These are phyloP conservation scores for Drosophila merina DNA, from an alignment of 2,888 invertebrate species.

Conservation along the genomic window DNA sequence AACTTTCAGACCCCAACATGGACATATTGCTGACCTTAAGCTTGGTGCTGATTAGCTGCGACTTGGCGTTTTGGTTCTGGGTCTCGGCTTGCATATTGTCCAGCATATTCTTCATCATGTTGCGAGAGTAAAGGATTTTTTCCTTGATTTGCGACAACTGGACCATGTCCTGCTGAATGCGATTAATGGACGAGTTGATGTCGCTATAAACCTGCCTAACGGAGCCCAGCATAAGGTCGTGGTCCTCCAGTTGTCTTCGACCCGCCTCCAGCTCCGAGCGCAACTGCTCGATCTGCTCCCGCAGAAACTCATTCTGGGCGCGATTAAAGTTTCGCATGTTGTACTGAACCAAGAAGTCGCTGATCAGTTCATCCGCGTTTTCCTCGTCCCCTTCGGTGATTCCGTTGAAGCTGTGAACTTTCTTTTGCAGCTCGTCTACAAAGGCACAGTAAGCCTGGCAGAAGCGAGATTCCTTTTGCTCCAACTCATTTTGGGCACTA, in stretches of 20 bases:
- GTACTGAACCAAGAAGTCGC: constrained; percentile 81
- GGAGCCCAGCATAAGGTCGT: constrained; percentile 78
- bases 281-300: constrained; percentile 75
- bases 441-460: constrained; percentile 69
- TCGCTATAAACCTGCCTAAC: constrained; percentile 80
- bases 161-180: constrained; percentile 80
- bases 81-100: constrained; percentile 70
- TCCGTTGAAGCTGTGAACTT: constrained; percentile 74
- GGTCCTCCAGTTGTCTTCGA: constrained; percentile 74
- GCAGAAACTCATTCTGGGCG: constrained; percentile 76
- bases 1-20: constrained; percentile 64
- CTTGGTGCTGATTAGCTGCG: constrained; percentile 72
- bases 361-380: constrained; percentile 75
- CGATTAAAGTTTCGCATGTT: constrained; percentile 75
- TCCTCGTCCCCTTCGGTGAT: constrained; percentile 60
- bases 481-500: constrained; percentile 67
- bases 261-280: constrained; percentile 70
- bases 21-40: constrained; percentile 70
- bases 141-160: constrained; percentile 82
- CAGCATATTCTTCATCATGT: constrained; percentile 75
- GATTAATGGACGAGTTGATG: constrained; percentile 77
- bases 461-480: constrained; percentile 71
- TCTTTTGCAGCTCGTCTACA: constrained; percentile 75
- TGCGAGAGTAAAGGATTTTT: constrained; percentile 82
- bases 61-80: constrained; percentile 60